phyloP scores from a whole-genome alignment of 53 echinoderm and acorn worm genomes.

The Arbacia lixula region DNA sequence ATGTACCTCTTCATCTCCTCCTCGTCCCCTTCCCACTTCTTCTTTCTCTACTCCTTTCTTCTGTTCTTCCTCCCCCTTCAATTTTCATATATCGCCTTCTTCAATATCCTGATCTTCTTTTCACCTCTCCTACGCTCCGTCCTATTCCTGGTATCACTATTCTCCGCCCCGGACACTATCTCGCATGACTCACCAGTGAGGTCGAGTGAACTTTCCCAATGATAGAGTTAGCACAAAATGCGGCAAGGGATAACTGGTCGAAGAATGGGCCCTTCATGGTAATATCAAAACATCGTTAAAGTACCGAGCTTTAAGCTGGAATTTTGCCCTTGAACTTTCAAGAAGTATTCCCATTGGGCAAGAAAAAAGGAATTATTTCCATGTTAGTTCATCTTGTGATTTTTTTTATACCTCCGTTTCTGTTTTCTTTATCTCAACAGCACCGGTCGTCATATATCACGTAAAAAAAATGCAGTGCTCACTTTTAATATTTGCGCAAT shows the following conservation, averaged over 20 bases:
- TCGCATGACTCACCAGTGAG: neutral
- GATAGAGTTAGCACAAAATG: neutral
- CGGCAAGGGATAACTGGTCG: conserved; percentile 31
- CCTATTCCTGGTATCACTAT: too few species aligned
- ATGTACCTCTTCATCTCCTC: neutral
- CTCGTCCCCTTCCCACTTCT: neutral
- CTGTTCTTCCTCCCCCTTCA: neutral
- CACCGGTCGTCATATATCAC: too few species aligned
- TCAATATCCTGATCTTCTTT: too few species aligned
- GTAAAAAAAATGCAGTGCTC: too few species aligned
- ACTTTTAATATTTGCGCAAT: too few species aligned
- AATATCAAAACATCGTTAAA: conserved; percentile 53
- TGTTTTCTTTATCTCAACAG: too few species aligned
- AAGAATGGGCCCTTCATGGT: neutral
- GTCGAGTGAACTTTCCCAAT: conserved; percentile 30
- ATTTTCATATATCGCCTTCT: neutral
- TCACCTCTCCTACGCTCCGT: too few species aligned
- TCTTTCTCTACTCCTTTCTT: neutral
- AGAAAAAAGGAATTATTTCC: too few species aligned
- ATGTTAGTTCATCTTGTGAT: too few species aligned
- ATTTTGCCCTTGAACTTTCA: conserved; percentile 51
- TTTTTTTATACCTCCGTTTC: too few species aligned
- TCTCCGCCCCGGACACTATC: conserved; percentile 7
- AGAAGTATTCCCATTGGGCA: neutral
- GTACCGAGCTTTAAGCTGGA: conserved; percentile 11